phyloP scores from a whole-genome alignment of 1,140 invertebrate genomes.

The Maniola jurtina region DNA sequence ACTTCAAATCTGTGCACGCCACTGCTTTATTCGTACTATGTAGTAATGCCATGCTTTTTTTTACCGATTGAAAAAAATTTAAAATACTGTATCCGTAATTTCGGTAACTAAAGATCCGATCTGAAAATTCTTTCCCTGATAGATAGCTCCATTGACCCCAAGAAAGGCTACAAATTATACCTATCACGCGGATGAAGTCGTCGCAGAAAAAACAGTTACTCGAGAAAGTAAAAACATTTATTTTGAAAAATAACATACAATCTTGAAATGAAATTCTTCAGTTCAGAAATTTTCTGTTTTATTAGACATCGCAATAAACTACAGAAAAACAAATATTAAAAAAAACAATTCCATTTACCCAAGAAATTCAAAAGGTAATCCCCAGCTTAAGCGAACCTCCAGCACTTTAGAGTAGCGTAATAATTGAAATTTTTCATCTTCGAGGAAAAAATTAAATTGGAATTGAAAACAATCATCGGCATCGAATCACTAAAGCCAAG shows the following conservation, averaged over 20 bases:
- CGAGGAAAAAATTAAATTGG: constrained; percentile 40
- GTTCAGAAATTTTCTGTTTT: not conserved
- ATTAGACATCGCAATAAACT: not conserved
- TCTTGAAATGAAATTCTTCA: not conserved
- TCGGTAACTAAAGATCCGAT: too few species aligned
- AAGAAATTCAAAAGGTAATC: constrained; percentile 36
- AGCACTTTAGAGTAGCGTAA: constrained; percentile 18
- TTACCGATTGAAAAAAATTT: too few species aligned
- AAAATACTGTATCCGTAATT: too few species aligned
- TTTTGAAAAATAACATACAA: not conserved
- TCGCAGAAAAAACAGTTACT: too few species aligned
- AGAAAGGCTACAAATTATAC: too few species aligned
- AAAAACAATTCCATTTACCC: constrained; percentile 8
- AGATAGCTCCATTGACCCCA: too few species aligned
- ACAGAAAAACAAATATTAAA: constrained; percentile 1
- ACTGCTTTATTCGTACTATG: too few species aligned
- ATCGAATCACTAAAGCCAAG: constrained; percentile 59
- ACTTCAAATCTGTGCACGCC: too few species aligned
- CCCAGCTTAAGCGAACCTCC: constrained; percentile 32
- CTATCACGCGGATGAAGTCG: too few species aligned
- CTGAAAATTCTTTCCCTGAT: too few species aligned
- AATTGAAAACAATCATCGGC: constrained; percentile 62
- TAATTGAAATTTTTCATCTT: constrained; percentile 53
- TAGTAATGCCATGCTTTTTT: too few species aligned
- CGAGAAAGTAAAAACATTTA: too few species aligned